Evolutionary conservation across 2,888 invertebrate genomes (phyloP).

Genomic region (Argyresthia albistria): DNA sequence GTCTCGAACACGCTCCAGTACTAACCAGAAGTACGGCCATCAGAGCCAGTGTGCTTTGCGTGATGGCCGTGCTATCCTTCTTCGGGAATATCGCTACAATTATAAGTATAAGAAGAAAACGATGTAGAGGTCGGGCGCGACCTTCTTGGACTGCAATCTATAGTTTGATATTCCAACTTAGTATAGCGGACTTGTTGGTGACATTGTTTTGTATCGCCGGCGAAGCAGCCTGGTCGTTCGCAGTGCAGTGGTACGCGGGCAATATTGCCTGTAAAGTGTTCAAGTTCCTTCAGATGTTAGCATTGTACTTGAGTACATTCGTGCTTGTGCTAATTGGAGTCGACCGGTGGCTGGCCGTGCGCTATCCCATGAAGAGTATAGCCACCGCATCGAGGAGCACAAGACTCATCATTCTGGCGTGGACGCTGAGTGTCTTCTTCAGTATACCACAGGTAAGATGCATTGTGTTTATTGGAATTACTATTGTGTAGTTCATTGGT

Average conservation of each 20-base stretch:
- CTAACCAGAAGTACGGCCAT: slow-evolving; percentile 75
- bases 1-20: slow-evolving; percentile 78
- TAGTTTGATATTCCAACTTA: slow-evolving; percentile 85
- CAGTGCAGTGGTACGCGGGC: slow-evolving; percentile 86
- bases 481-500: too few relatives aligned
- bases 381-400: slow-evolving; percentile 78
- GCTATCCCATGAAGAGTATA: slow-evolving; percentile 83
- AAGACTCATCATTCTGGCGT: slow-evolving; percentile 78
- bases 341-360: slow-evolving; percentile 85
- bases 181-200: slow-evolving; percentile 85
- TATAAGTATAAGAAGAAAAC: slow-evolving; percentile 78
- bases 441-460: slow-evolving; percentile 85
- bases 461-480: neutral
- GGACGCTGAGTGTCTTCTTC: slow-evolving; percentile 80
- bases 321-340: slow-evolving; percentile 86
- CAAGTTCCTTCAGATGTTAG: slow-evolving; percentile 87
- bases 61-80: slow-evolving; percentile 81
- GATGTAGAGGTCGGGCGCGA: slow-evolving; percentile 66
- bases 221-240: slow-evolving; percentile 85
- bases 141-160: slow-evolving; percentile 82
- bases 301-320: slow-evolving; percentile 86
- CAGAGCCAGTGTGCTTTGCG: slow-evolving; percentile 76
- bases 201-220: slow-evolving; percentile 86
- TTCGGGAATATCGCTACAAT: slow-evolving; percentile 84
- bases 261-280: slow-evolving; percentile 84